Base-by-base conservation (phyloP, 2,888 invertebrate species). In the Hyposoter dolosus region DNA sequence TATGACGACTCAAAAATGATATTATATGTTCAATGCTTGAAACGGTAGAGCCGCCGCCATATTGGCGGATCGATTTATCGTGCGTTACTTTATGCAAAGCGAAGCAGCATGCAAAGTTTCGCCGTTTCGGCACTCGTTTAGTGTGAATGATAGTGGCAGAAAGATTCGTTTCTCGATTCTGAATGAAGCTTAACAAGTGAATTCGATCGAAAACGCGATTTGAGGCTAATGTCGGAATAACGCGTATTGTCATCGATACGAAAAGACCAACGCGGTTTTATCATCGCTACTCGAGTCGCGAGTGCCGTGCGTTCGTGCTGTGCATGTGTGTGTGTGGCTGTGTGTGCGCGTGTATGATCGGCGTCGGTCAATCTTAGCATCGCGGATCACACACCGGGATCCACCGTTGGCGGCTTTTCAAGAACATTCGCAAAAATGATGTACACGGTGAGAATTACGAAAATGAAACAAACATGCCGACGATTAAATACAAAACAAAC, bases 371-470 rank as follows among this genome's bases (percentile, higher is more conserved):
- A 80, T 47, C 66, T 43, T 77, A 50, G 45, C 83, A 80, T 77
- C 76, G 72, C 60, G 80, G 72, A 53, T 68, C 47, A 69, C 75
- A 71, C 68, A 85, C 76, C 71, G 78, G 78, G 53, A 76, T 53
- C 47, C 35, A 60, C n/a, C 53, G 60, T 66, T 79, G 65, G 80
- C 77, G 63, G 83, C 80, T 65, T 45, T 66, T 76, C 72, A 77
- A 76, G 65, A 69, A 74, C 35, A 17, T 78, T 69, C 65, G 78
- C 83, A 90, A 94, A 94, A 89, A 95, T 95, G 95, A 95, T 95
- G 95, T 95, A 95, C 93, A 95, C 95, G 92, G 95, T 95, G 94
- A 94, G 93, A 87, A 12, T 63, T 4, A 12, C 12, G 45, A 47
- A 72, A 56, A 15, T 35, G 12, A 19, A 50, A 53, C 17, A n/a